Evolutionary conservation across 1,140 invertebrate genomes (phyloP).

Genomic region (Panonychus citri): DNA sequence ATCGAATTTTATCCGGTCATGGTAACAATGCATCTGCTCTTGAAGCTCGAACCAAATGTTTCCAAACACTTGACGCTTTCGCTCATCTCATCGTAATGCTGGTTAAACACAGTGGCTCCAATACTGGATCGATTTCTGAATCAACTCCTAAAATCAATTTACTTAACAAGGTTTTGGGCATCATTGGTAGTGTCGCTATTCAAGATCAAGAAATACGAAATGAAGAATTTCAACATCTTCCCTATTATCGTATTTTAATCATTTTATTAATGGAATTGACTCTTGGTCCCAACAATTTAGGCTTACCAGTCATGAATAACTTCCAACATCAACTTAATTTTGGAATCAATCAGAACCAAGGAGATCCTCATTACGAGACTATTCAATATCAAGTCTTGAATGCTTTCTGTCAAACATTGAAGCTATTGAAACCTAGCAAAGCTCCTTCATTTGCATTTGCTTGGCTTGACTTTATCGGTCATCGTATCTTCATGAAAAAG

Average conservation of each 20-base stretch:
- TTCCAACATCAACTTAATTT: conserved; percentile 1
- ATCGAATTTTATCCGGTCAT: conserved; percentile 39
- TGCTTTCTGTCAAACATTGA: conserved; percentile 50
- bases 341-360: background rate
- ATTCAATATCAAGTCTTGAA: conserved; percentile 56
- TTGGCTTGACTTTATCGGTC: conserved; percentile 90
- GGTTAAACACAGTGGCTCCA: conserved; percentile 55
- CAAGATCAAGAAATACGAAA: conserved; percentile 71
- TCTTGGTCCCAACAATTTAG: conserved; percentile 8
- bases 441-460: conserved; percentile 91
- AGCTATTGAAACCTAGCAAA: conserved; percentile 73
- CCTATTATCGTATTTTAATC: conserved; percentile 89
- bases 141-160: conserved; percentile 85
- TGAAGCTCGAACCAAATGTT: conserved; percentile 65
- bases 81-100: conserved; percentile 77
- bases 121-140: conserved; percentile 48
- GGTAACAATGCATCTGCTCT: conserved; percentile 22
- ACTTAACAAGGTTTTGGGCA: conserved; percentile 79
- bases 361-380: conserved; percentile 70
- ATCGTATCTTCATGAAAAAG: conserved; percentile 67
- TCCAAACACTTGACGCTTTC: conserved; percentile 82
- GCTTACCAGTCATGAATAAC: conserved; percentile 1
- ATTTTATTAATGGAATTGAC: conserved; percentile 93
- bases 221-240: conserved; percentile 80
- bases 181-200: conserved; percentile 75